Base-by-base conservation (phyloP, 2,113 vertebrate genomes). In the Steatornis caripensis region DNA sequence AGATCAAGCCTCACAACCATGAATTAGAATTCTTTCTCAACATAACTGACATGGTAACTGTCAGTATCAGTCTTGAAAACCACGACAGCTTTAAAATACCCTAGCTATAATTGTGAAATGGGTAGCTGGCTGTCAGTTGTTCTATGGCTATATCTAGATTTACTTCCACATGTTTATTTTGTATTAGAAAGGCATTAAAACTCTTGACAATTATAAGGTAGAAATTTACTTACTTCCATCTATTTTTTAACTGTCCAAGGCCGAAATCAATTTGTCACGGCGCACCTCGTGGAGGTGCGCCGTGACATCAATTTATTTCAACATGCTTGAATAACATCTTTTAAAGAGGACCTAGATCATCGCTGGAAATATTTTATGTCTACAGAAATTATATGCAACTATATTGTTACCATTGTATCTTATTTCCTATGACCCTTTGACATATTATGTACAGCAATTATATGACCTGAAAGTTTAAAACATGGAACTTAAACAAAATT, bases 211-310 rank as follows among this genome's bases (percentile, higher is more conserved):
- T 70, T 92, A 74, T 69, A 94, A 92, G 43, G n/a, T 32, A 66
- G 16, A 84, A 91, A 94, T 86, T 94, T 89, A 89, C 18, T 86
- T 70, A 66, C 57, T 89, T 78, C 11, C 29, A 93, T 96, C 92
- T 93, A 58, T 70, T 92, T 87, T 72, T 90, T 88, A 81, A 80
- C 24, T 53, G 9, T 87, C 16, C 6, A 3, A 78, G 43, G 19
- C 23, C 80, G n/a, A 94, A 87, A 83, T 10, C n/a, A 83, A 84
- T 88, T n/a, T n/a, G n/a, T n/a, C n/a, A n/a, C n/a, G n/a, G n/a
- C n/a, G n/a, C n/a, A n/a, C n/a, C n/a, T n/a, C n/a, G n/a, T n/a
- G n/a, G n/a, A n/a, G n/a, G n/a, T n/a, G n/a, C n/a, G n/a, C n/a
- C n/a, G n/a, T n/a, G n/a, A n/a, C n/a, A 83, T 10, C n/a, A 83